Conservation (phyloP, 2,113 vertebrate genomes). For the Labeo rohita region DNA sequence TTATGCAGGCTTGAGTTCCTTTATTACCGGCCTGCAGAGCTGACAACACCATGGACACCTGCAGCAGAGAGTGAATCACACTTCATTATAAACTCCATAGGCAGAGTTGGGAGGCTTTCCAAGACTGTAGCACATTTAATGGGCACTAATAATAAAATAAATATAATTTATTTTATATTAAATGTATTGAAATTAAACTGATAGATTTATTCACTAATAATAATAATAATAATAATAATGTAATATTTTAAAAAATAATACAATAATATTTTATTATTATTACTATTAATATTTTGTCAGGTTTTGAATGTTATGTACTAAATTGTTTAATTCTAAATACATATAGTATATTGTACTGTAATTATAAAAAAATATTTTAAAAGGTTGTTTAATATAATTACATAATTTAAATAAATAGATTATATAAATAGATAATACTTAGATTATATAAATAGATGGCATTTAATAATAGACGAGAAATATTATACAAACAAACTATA, state of each 20-base stretch:
- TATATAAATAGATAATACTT: no score
- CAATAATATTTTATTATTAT: no score
- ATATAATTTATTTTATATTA: neutral
- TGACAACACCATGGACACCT: constrained; percentile 96
- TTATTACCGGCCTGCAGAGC: constrained; percentile 98
- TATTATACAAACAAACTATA: no score
- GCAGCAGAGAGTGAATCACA: constrained; percentile 42
- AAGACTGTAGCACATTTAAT: neutral
- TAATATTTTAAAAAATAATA: neutral
- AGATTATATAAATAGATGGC: no score
- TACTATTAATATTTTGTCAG: no score
- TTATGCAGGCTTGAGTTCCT: constrained; percentile 98
- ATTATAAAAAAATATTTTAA: no score
- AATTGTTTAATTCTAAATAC: neutral
- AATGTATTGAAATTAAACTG: neutral
- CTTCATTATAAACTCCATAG: constrained; percentile 15
- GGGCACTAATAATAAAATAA: neutral
- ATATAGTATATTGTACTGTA: neutral
- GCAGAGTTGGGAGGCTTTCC: neutral
- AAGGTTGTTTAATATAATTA: no score
- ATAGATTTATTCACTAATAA: neutral
- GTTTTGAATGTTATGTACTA: neutral
- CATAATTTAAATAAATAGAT: no score
- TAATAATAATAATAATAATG: neutral
- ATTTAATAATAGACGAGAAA: no score